phyloP scores from a whole-genome alignment of 2,888 invertebrate genomes.

The Emesis furor region DNA sequence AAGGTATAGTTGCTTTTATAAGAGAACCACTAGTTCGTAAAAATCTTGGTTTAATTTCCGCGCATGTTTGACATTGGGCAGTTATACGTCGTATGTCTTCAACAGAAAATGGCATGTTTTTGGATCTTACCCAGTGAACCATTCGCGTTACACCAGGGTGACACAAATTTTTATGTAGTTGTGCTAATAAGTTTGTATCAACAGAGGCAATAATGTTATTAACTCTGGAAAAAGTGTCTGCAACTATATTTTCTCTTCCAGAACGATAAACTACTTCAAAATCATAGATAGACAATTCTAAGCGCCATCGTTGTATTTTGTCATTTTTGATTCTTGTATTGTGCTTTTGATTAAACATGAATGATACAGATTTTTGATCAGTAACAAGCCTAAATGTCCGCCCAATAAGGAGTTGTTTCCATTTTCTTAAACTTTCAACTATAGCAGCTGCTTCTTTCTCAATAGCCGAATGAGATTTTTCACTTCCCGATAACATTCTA shows the following conservation, averaged over 20 bases:
- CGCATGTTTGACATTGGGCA: slow-evolving; percentile 39
- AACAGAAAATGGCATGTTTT: slow-evolving; percentile 58
- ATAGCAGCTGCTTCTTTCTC: slow-evolving; percentile 45
- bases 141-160: slow-evolving; percentile 59
- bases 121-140: slow-evolving; percentile 50
- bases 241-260: slow-evolving; percentile 59
- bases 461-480: slow-evolving; percentile 35
- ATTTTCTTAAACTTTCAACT: slow-evolving; percentile 41
- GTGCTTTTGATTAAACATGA: slow-evolving; percentile 47
- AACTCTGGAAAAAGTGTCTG: slow-evolving; percentile 56
- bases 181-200: slow-evolving; percentile 30
- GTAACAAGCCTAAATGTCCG: slow-evolving; percentile 40
- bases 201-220: slow-evolving; percentile 38
- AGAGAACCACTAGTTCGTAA: slow-evolving; percentile 25
- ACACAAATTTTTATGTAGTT: slow-evolving; percentile 42
- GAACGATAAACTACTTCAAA: slow-evolving; percentile 68
- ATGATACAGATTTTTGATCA: slow-evolving; percentile 60
- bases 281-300: slow-evolving; percentile 62
- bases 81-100: slow-evolving; percentile 38
- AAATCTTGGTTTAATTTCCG: slow-evolving; percentile 55
- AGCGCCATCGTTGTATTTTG: slow-evolving; percentile 60
- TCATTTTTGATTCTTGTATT: slow-evolving; percentile 41
- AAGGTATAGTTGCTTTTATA: slow-evolving; percentile 54
- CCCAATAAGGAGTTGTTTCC: slow-evolving; percentile 45
- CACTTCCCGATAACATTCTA: slow-evolving; percentile 39